These are phyloP conservation scores for Lycorma delicatula DNA, from an alignment of 1,140 invertebrate genomes.

Conservation along the genomic window DNA sequence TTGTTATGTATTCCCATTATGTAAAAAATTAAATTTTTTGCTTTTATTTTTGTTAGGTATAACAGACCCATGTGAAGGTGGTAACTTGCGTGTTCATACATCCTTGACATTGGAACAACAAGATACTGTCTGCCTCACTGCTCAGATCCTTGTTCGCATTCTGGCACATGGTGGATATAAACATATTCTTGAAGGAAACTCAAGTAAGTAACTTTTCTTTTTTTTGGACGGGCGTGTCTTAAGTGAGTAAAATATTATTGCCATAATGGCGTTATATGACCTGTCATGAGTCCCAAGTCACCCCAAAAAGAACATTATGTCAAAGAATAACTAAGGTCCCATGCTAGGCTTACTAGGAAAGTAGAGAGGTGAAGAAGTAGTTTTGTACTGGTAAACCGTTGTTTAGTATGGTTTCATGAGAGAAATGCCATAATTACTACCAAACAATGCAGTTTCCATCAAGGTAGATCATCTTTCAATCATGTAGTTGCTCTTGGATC, in stretches of 20 bases:
- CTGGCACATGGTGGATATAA: slow-evolving; percentile 86
- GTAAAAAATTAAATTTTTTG: no score
- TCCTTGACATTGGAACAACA: slow-evolving; percentile 89
- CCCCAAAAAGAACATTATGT: neutral
- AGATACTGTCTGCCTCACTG: slow-evolving; percentile 86
- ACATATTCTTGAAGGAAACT: slow-evolving; percentile 67
- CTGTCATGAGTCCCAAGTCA: neutral
- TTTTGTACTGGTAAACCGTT: no score
- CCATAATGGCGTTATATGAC: neutral
- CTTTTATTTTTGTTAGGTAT: slow-evolving; percentile 42
- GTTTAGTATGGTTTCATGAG: no score
- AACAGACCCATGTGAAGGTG: slow-evolving; percentile 87
- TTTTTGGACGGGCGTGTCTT: neutral
- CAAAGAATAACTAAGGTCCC: neutral
- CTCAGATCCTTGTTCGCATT: slow-evolving; percentile 80
- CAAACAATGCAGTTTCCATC: no score
- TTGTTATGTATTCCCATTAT: no score
- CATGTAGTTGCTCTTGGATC: no score
- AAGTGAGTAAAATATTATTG: slow-evolving; percentile 13
- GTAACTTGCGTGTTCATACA: slow-evolving; percentile 81
- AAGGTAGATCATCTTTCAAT: no score
- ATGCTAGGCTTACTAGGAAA: no score
- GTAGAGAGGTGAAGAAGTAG: neutral
- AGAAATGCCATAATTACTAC: no score
- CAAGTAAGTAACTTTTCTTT: no score